These are phyloP conservation scores for Malurus alboscapulatus DNA, from an alignment of 2,113 vertebrate species.

Conservation along the genomic window DNA sequence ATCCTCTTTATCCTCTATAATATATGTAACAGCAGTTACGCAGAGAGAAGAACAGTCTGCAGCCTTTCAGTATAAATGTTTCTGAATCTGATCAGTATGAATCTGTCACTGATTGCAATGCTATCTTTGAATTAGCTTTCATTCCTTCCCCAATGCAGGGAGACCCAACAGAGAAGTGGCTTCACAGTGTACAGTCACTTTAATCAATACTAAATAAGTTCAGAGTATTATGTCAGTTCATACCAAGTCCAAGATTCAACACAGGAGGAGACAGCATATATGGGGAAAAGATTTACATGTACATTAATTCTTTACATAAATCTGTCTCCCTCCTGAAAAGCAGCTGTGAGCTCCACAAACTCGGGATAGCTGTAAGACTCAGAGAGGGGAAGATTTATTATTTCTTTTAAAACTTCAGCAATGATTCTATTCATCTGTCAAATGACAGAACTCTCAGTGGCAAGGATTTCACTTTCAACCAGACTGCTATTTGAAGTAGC, in stretches of 20 bases:
- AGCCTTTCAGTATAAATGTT: not conserved
- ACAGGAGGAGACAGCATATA: not conserved
- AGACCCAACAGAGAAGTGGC: not conserved
- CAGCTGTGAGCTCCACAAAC: not conserved
- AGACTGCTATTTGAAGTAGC: not conserved
- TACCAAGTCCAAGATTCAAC: not conserved
- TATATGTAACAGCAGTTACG: not conserved
- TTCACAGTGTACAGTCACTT: not conserved
- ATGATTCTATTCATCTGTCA: not conserved
- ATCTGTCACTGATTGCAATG: not conserved
- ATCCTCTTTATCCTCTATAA: not conserved
- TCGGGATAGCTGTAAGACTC: not conserved
- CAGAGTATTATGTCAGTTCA: not conserved
- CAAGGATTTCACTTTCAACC: not conserved
- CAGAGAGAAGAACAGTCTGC: not conserved
- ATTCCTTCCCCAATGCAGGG: not conserved
- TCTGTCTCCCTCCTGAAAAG: not conserved
- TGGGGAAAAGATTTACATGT: not conserved
- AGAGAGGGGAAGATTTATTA: not conserved
- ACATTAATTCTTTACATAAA: not conserved
- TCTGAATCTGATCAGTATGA: not conserved
- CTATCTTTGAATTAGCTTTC: not conserved
- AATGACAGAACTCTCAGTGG: not conserved
- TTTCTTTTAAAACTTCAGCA: slow-evolving; percentile 12
- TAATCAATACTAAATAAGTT: not conserved